These are phyloP conservation scores for Propithecus perrieri DNA, from an alignment of 2,797 vertebrate species.

Conservation along the genomic window DNA sequence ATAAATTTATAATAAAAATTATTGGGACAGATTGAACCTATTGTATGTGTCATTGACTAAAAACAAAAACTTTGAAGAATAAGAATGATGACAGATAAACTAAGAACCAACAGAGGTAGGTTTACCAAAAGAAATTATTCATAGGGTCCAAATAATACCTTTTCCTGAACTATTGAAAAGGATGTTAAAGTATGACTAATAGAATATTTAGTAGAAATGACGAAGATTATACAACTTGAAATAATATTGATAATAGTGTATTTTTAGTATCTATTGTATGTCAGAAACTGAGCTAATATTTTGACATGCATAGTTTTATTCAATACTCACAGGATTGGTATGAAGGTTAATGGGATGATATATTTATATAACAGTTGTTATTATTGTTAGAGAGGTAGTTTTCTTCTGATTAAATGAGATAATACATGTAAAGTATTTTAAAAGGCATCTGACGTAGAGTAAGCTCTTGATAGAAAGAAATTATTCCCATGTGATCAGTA, in stretches of 20 bases:
- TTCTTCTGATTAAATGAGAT: not conserved
- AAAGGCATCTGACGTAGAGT: not conserved
- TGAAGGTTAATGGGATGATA: not conserved
- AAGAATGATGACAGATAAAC: not conserved
- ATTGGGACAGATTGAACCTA: not conserved
- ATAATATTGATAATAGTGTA: not conserved
- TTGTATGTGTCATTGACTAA: not conserved
- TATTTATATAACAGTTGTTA: not conserved
- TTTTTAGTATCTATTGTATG: not conserved
- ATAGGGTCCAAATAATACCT: not conserved
- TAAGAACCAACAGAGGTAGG: not conserved
- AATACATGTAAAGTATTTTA: not conserved
- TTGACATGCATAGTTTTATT: not conserved
- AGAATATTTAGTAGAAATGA: not conserved
- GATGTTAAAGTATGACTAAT: not conserved
- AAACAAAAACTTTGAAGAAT: not conserved
- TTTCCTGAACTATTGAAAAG: not conserved
- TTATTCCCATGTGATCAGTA: not conserved
- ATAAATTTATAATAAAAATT: not conserved
- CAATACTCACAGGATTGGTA: not conserved
- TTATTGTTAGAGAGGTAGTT: not conserved
- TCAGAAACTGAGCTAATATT: not conserved
- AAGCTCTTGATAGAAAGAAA: not conserved
- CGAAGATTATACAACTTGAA: not conserved
- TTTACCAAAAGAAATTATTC: not conserved